Conservation (phyloP, 2,888 invertebrate species). For the Podotricha telesiphe region DNA sequence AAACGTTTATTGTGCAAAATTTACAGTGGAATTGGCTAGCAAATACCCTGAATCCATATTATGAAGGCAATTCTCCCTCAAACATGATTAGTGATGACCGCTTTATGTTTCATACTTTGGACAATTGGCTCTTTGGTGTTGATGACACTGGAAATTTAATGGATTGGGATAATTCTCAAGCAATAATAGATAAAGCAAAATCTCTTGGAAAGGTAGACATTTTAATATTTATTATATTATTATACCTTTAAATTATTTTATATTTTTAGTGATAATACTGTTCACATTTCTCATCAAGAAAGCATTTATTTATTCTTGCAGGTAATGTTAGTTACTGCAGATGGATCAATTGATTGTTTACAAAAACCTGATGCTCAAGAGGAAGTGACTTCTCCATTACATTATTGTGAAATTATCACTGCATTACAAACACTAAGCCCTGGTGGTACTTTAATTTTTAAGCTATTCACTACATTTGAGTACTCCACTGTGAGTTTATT, state of each 20-base stretch:
- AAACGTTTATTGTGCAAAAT: not conserved
- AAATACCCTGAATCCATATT: constrained; percentile 94
- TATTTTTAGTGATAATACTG: not conserved
- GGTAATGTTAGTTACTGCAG: constrained; percentile 92
- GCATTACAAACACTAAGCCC: constrained; percentile 87
- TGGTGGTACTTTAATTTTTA: constrained; percentile 92
- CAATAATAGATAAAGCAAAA: constrained; percentile 80
- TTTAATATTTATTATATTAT: constrained; percentile 32
- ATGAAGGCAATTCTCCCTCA: constrained; percentile 91
- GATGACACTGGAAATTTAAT: constrained; percentile 95
- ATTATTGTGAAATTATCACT: constrained; percentile 92
- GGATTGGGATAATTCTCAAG: constrained; percentile 86
- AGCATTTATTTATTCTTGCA: constrained; percentile 51
- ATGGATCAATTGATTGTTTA: constrained; percentile 96
- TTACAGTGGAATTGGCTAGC: constrained; percentile 93
- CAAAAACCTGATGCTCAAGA: constrained; percentile 95
- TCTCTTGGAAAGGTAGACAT: constrained; percentile 74
- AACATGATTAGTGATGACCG: constrained; percentile 92
- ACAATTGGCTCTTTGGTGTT: constrained; percentile 93
- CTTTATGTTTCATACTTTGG: constrained; percentile 89
- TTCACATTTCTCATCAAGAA: not conserved
- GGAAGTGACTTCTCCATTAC: constrained; percentile 88
- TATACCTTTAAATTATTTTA: not conserved
- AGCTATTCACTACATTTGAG: constrained; percentile 96
- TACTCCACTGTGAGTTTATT: constrained; percentile 90